Evolutionary conservation across 2,888 invertebrate genomes (phyloP).

Genomic region (Caenorhabditis drosophilae): DNA sequence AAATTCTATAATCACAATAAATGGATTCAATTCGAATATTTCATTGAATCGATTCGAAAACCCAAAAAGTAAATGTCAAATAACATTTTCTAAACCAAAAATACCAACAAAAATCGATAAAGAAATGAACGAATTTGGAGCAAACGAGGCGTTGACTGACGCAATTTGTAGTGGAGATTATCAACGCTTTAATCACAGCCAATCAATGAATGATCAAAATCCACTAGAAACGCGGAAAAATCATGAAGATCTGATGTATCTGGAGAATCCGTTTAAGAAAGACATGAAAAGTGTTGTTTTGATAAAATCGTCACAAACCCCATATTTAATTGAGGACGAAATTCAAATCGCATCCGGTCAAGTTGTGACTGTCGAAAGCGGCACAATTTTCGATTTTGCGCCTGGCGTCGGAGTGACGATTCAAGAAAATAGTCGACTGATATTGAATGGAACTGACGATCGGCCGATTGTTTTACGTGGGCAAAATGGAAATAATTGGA

Average conservation of each 20-base stretch:
- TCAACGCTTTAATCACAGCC: constrained; percentile 11
- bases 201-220: constrained; percentile 3
- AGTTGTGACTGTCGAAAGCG: constrained; percentile 34
- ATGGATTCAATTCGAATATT: constrained; percentile 1
- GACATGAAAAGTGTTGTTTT: not conserved
- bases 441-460: constrained; percentile 37
- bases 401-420: constrained; percentile 40
- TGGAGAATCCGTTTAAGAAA: constrained; percentile 13
- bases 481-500: constrained; percentile 33
- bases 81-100: constrained; percentile 12
- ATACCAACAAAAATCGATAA: constrained; percentile 1
- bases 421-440: constrained; percentile 27
- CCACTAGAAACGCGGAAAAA: not conserved
- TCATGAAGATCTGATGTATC: not conserved
- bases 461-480: constrained; percentile 23
- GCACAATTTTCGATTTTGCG: constrained; percentile 37
- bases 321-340: constrained; percentile 32
- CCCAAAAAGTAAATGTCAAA: constrained; percentile 15
- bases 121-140: constrained; percentile 1
- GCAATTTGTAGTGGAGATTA: constrained; percentile 17
- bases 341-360: constrained; percentile 23
- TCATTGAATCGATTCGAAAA: constrained; percentile 16
- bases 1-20: constrained; percentile 13
- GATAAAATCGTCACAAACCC: constrained; percentile 13
- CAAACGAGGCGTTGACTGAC: not conserved